Percentiles rank a stretch among this genome's conserved stretches.
Evolutionary conservation across 64 coral and sea anemone species (phyloP).

Genomic region (Porites lutea): DNA sequence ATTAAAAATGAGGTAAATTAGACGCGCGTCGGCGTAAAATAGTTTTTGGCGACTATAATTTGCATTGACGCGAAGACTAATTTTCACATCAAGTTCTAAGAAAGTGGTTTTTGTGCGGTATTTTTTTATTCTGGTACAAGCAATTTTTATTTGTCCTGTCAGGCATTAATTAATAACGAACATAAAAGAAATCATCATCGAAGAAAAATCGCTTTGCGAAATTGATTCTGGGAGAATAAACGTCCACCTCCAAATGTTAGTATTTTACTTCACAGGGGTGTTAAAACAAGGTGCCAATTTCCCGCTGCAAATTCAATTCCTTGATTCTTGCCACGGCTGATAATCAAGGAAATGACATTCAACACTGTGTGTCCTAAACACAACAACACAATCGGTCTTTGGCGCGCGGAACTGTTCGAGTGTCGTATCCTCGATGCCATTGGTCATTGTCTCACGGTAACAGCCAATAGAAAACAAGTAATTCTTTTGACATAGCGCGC

Average conservation of each 20-base stretch:
- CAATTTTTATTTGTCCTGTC: slow-evolving; percentile 52
- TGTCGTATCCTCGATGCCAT: slow-evolving; percentile 23
- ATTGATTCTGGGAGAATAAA: slow-evolving; percentile 27
- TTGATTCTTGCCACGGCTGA: background rate
- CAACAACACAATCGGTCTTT: slow-evolving; percentile 47
- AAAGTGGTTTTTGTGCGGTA: slow-evolving; percentile 23
- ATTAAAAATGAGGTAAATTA: background rate
- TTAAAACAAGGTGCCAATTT: slow-evolving; percentile 16
- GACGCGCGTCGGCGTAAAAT: background rate
- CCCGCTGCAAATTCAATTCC: background rate
- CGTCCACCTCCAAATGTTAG: background rate
- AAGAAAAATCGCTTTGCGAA: slow-evolving; percentile 19
- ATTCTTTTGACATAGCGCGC: slow-evolving; percentile 47
- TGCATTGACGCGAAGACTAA: slow-evolving; percentile 11
- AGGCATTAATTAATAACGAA: slow-evolving; percentile 51
- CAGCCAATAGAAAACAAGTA: slow-evolving; percentile 33
- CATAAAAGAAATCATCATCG: slow-evolving; percentile 41
- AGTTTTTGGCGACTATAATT: slow-evolving; percentile 1
- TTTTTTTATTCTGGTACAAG: slow-evolving; percentile 16
- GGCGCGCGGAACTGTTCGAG: slow-evolving; percentile 38
- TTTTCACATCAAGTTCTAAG: slow-evolving; percentile 24
- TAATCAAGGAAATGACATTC: slow-evolving; percentile 25
- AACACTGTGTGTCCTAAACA: slow-evolving; percentile 2
- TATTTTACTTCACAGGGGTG: slow-evolving; percentile 1
- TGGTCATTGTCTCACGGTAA: slow-evolving; percentile 33